Base-by-base conservation (phyloP, 2,888 invertebrate genomes). In the Sericinus montela region DNA sequence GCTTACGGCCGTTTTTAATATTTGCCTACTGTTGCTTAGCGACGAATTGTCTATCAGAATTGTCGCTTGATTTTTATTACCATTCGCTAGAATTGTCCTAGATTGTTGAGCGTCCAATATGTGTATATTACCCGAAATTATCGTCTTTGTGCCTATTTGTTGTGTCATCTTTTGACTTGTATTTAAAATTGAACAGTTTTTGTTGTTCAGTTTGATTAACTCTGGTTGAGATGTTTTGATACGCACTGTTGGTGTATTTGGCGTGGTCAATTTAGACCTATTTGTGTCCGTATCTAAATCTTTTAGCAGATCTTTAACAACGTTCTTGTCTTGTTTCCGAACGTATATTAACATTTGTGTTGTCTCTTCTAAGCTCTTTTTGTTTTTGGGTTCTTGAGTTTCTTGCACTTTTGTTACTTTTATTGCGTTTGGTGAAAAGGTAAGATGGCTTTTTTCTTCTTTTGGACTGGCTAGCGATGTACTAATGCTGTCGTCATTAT, bases 371-470 rank as follows among this genome's bases (percentile, higher is more conserved):
- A 79, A 54, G 4, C 71, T 62, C 47, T 76, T 79, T 59, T 75
- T 82, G 5, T 59, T 48, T 45, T 59, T 60, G 6, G 69, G 53
- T 57, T 84, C 82, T 53, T 80, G 77, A 6, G 72, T 53, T 45
- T 85, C 82, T 47, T 79, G 71, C 14, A 90, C 80, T 61, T 91
- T 90, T 16, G 91, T 77, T 37, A 93, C 87, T 80, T 93, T 93
- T 57, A 93, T 92, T 46, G 91, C 89, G 55, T 92, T 92, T 3
- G 94, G 93, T 14, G 93, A 93, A 70, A 93, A 94, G 28, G 93
- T 93, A 67, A 94, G 74, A 68, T 94, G 93, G 62, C 93, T 93
- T 64, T 93, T 93, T 66, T 90, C 92, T 64, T 91, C 88, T 56
- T 91, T 90, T 7, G 93, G 93, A 61, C 93, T 93, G 7, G 90